Percentiles rank a stretch among this genome's conserved stretches.
Evolutionary conservation across 2,797 vertebrate species (phyloP).

Genomic region (Benthosema pterotum): DNA sequence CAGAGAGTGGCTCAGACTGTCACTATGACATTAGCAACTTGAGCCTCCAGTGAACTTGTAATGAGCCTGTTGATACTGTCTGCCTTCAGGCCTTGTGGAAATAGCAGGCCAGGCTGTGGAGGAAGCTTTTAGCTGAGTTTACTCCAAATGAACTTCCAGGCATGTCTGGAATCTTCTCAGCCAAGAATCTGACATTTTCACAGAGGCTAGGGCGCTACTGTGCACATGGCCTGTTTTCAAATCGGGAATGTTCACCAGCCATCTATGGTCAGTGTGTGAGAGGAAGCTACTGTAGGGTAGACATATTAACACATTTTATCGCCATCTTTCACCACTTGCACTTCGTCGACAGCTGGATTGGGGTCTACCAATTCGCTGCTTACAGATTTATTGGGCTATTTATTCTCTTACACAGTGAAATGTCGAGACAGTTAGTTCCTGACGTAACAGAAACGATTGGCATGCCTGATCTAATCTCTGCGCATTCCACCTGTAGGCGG

Average conservation of each 20-base stretch:
- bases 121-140: conserved; percentile 42
- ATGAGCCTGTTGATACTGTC: conserved; percentile 51
- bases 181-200: conserved; percentile 54
- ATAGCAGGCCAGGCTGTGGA: conserved; percentile 39
- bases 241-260: conserved; percentile 16
- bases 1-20: conserved; percentile 16
- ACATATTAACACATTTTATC: conserved; percentile 12
- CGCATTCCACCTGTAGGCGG: conserved; percentile 81
- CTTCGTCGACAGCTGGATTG: background rate
- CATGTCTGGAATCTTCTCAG: conserved; percentile 51
- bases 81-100: conserved; percentile 8
- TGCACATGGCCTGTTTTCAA: conserved; percentile 26
- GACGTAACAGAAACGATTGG: background rate
- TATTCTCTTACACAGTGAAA: background rate
- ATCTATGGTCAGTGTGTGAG: conserved; percentile 20
- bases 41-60: conserved; percentile 29
- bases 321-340: background rate
- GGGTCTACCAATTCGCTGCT: too few relatives aligned
- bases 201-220: conserved; percentile 27
- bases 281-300: background rate
- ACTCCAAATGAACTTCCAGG: conserved; percentile 43
- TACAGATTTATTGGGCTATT: background rate
- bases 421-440: conserved; percentile 9
- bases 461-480: conserved; percentile 25
- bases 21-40: conserved; percentile 43